Conservation (phyloP, 1,140 invertebrate genomes). For the Amphibalanus amphitrite region DNA sequence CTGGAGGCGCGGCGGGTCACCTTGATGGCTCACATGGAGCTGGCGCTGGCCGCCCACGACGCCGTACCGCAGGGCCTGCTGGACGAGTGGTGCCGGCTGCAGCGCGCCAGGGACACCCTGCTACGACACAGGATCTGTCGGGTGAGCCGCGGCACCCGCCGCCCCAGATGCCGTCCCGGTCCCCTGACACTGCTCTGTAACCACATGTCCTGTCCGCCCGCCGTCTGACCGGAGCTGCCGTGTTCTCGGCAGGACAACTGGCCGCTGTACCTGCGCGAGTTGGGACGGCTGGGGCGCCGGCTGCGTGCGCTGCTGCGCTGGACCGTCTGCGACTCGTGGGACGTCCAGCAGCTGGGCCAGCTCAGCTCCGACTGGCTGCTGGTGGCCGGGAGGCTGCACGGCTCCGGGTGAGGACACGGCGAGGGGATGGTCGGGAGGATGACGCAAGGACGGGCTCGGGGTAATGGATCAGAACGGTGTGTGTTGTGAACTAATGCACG, state of each 20-base stretch:
- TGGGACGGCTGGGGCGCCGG: neutral
- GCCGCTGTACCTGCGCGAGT: neutral
- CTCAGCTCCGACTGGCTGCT: neutral
- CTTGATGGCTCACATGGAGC: neutral
- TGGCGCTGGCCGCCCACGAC: neutral
- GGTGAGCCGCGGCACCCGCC: too few species aligned
- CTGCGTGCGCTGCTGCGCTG: neutral
- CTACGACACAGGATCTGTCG: neutral
- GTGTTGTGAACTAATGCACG: too few species aligned
- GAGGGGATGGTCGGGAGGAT: too few species aligned
- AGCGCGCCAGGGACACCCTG: neutral
- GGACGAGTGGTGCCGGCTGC: neutral
- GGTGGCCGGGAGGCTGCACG: neutral
- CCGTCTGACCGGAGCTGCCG: too few species aligned
- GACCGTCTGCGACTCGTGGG: neutral
- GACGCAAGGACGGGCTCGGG: too few species aligned
- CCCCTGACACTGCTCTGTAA: too few species aligned
- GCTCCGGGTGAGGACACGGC: too few species aligned
- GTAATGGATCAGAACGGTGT: too few species aligned
- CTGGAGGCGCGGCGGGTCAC: neutral
- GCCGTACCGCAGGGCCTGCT: neutral
- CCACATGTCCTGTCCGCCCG: too few species aligned
- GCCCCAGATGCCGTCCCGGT: too few species aligned
- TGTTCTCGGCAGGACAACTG: neutral
- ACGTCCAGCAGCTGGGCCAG: neutral